phyloP scores from a whole-genome alignment of 2,797 vertebrate genomes.

The Emydoidea blandingii region DNA sequence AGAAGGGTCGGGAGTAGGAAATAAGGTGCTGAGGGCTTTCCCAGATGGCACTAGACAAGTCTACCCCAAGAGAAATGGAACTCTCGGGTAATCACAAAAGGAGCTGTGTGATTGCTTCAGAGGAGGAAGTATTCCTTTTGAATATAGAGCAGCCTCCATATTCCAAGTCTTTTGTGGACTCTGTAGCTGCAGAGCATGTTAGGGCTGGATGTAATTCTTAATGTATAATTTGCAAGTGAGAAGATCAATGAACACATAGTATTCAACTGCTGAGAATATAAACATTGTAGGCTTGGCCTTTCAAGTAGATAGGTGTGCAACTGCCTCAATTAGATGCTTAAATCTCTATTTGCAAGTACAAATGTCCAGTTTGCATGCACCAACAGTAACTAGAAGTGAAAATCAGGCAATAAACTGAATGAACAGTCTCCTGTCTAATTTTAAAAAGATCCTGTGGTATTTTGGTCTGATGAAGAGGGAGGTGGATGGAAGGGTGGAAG shows the following conservation, averaged over 20 bases:
- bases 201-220: neutral
- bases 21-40: neutral
- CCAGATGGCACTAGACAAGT: accelerated
- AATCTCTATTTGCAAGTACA: neutral
- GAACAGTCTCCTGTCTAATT: accelerated
- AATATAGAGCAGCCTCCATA: neutral
- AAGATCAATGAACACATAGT: neutral
- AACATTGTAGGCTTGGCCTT: neutral
- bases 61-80: neutral
- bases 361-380: neutral
- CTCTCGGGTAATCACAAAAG: neutral
- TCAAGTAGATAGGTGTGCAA: neutral
- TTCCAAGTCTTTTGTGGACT: neutral
- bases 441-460: neutral
- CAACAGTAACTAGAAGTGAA: neutral
- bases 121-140: neutral
- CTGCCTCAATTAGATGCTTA: neutral
- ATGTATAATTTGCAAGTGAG: neutral
- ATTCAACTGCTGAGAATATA: neutral
- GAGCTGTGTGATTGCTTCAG: neutral
- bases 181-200: neutral
- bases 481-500: neutral
- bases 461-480: neutral
- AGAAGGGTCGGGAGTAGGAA: neutral
- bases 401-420: neutral